These are phyloP conservation scores for Galeopsomyia nigrocyanea DNA, from an alignment of 2,888 invertebrate species.

Conservation along the genomic window DNA sequence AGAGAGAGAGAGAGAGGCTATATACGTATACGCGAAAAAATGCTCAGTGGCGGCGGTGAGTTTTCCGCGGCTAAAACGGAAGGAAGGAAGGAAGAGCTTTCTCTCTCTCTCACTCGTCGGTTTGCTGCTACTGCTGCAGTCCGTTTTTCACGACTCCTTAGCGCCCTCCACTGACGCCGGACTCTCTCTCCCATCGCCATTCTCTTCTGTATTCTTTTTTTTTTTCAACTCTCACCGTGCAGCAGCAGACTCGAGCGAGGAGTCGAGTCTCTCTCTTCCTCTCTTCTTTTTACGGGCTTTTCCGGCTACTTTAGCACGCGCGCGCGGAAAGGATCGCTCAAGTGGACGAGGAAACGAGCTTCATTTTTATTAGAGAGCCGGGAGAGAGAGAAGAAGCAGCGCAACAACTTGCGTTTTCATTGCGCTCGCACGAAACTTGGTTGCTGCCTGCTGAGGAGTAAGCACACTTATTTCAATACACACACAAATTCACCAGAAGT, in stretches of 20 bases:
- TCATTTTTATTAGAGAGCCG: conserved; percentile 4
- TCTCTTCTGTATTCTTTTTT: conserved; percentile 12
- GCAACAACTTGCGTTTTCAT: conserved; percentile 10
- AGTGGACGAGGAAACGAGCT: conserved; percentile 19
- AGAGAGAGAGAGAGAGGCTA: conserved; percentile 23
- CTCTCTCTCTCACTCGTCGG: background rate
- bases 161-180: conserved; percentile 26
- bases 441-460: too few species aligned
- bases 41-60: conserved; percentile 24
- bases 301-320: conserved; percentile 38
- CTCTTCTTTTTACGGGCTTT: conserved; percentile 28
- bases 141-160: conserved; percentile 45
- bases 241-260: too few species aligned
- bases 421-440: background rate
- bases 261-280: background rate
- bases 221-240: background rate
- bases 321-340: conserved; percentile 22
- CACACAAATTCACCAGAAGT: too few species aligned
- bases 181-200: conserved; percentile 30
- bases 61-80: conserved; percentile 6
- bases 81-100: conserved; percentile 15
- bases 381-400: background rate
- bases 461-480: too few species aligned
- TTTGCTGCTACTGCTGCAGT: background rate
- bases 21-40: conserved; percentile 22